Conservation (phyloP, 2,113 vertebrate genomes). For the Bungarus multicinctus region DNA sequence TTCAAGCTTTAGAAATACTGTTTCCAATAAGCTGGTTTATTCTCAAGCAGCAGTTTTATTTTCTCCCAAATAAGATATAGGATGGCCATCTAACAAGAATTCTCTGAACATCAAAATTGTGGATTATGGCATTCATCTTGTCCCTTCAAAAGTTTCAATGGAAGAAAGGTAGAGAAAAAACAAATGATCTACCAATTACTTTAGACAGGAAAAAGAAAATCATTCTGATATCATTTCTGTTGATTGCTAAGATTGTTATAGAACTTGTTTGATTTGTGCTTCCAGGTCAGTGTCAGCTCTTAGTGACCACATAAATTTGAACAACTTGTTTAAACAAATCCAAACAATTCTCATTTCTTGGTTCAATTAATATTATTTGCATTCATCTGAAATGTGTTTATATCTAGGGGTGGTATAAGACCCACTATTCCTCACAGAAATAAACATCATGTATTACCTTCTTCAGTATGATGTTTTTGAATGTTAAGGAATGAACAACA, state of each 20-base stretch:
- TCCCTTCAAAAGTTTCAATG: neutral
- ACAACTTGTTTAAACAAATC: neutral
- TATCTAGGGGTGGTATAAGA: neutral
- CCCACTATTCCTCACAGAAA: neutral
- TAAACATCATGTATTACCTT: neutral
- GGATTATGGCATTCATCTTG: neutral
- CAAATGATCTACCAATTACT: neutral
- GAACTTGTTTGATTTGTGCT: neutral
- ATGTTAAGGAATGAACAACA: neutral
- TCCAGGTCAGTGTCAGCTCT: neutral
- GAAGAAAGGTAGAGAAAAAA: neutral
- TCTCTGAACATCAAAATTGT: neutral
- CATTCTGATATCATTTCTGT: neutral
- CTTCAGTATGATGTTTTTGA: neutral
- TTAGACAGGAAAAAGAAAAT: neutral
- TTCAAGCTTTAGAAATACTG: neutral
- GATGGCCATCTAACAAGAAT: neutral
- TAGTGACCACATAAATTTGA: neutral
- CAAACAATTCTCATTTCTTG: neutral
- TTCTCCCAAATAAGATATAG: neutral
- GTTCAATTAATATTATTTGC: neutral
- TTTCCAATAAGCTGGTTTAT: neutral
- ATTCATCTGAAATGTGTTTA: neutral
- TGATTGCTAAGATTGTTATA: neutral
- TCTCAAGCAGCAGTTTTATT: neutral